Conservation (phyloP, 2,113 vertebrate species). For the Rhynchopsitta pachyrhyncha region DNA sequence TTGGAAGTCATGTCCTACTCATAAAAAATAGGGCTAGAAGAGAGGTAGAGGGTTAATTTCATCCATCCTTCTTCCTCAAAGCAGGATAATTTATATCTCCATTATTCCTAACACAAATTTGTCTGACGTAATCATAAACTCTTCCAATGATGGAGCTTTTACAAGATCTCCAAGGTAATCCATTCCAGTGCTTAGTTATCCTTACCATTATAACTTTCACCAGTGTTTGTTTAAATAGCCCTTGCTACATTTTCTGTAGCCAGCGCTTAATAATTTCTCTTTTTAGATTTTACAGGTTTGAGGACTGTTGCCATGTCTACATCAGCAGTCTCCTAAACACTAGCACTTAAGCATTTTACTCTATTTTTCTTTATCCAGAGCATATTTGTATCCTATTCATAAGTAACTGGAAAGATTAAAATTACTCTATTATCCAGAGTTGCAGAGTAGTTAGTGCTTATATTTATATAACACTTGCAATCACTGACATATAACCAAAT, state of each 20-base stretch:
- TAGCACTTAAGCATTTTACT: not conserved
- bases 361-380: not conserved
- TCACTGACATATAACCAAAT: constrained; percentile 67
- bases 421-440: not conserved
- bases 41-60: not conserved
- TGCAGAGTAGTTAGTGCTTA: not conserved
- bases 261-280: not conserved
- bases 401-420: not conserved
- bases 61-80: not conserved
- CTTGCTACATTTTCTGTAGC: not conserved
- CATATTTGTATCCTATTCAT: not conserved
- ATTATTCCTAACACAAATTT: not conserved
- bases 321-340: not conserved
- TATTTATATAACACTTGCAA: constrained; percentile 41
- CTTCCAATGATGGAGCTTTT: not conserved
- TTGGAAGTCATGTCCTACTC: not conserved
- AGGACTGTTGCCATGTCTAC: not conserved
- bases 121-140: not conserved
- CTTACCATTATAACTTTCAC: not conserved
- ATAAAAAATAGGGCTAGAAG: not conserved
- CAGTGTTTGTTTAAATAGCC: not conserved
- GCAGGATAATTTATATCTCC: not conserved
- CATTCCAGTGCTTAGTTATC: not conserved
- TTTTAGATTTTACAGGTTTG: not conserved
- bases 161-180: not conserved